Evolutionary conservation across 2,797 vertebrate species (phyloP), one percentile per base, ranked within the genome.

Genomic region (Sebastiscus albofasciatus): DNA sequence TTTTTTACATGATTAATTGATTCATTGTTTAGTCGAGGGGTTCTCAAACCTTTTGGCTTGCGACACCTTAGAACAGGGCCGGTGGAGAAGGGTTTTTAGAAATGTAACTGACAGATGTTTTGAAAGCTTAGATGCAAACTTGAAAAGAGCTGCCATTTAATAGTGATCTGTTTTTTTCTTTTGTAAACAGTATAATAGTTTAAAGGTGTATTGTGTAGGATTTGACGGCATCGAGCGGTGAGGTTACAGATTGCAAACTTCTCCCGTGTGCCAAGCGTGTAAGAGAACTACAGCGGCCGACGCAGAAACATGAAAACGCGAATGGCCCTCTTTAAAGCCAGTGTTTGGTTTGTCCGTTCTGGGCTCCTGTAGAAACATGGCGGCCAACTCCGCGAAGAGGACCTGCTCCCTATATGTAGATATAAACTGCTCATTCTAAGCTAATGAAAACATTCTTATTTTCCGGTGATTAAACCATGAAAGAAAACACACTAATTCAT

Each of bases 1-100:
- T 49, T 83, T 71, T 65, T 71, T 65, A 65, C 16, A 67, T 6
- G 33, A 69, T 75, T 33, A 12, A 81, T 24, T 64, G 16, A 83
- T 73, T 73, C 24, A 58, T 82, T 70, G 54, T 73, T 80, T 76
- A 55, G 22, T 75, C 0, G 1, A 70, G 54, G 69, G 61, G 26
- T 39, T 74, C 31, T 14, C 6, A 64, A 65, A 26, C 8, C 27
- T 55, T 81, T 24, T 36, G 22, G 9, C 16, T 34, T 49, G 22
- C 62, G 42, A 81, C 26, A 20, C 29, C 5, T 74, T 71, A 31
- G 52, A 46, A 46, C 42, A 46, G 49, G 20, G 49, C 49, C 18
- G 5, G 39, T 14, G 16, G 39, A 16, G 6, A 16, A 62, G 22
- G 27, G 7, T 24, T 60, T 34, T 27, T 8, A 26, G 12, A 5